Base-by-base conservation (phyloP, 37 sponge, comb jelly and placozoan genomes). In the Chondrosia reniformis region DNA sequence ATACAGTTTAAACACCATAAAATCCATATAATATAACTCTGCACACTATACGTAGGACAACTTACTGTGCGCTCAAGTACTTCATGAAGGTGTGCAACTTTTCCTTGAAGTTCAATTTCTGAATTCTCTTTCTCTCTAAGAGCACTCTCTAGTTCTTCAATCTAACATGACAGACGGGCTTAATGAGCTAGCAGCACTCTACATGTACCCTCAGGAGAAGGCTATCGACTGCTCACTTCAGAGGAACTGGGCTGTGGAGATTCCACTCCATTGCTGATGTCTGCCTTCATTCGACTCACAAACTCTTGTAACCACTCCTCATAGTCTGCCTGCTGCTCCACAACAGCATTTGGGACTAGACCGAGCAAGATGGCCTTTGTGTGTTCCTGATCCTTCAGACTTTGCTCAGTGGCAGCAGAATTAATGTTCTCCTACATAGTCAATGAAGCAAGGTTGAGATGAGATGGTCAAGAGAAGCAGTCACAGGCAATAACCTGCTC, bases 41-140 rank as follows among this genome's bases (percentile, higher is more conserved):
- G n/a, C n/a, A n/a, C n/a, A n/a, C n/a, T n/a, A n/a, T n/a, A n/a
- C n/a, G n/a, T n/a, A n/a, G n/a, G n/a, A n/a, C 66, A 3, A 10
- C 72, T 40, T 21, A 69, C 72, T n/a, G 72, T 69, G n/a, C 72
- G 41, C 43, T 69, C 44, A 2, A 69, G 72, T 69, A 44, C 22
- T 13, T 39, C 72, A 22, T 41, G 39, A 13, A 69, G 72, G 19
- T 69, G 72, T 3, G 72, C 10, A 1, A 69, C 72, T 4, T 69
- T 69, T 44, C 42, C 41, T 25, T 69, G 39, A 2, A 69, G 72
- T 40, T 69, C 43, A 34, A 34, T 44, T 34, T 69, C 72, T 17
- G 72, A 69, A 10, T 36, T 13, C 36, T 69, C 72, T 6, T 69
- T 69, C 72, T 69, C 72, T 6, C 42, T 69, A 21, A 69, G 43